These are phyloP conservation scores for Heteromurus nitidus DNA, from an alignment of 2,888 invertebrate species.

Conservation along the genomic window DNA sequence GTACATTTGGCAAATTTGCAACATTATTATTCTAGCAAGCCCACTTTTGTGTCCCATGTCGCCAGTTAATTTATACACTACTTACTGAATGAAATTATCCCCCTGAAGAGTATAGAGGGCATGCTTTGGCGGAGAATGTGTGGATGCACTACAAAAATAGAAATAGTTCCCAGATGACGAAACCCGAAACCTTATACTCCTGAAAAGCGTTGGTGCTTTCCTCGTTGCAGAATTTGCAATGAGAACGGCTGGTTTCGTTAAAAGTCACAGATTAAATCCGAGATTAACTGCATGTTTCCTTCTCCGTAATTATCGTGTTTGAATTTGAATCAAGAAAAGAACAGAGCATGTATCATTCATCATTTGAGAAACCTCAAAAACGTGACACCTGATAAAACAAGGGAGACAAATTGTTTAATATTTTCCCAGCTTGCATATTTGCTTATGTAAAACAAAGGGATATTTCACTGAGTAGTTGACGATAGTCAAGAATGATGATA, in stretches of 20 bases:
- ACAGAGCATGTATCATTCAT: too few species aligned
- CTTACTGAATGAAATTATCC: neutral
- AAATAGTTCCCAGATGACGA: neutral
- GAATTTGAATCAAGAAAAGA: too few species aligned
- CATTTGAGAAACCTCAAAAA: too few species aligned
- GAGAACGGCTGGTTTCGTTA: neutral
- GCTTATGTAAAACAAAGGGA: too few species aligned
- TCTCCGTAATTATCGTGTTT: neutral
- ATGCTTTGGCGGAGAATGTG: too few species aligned
- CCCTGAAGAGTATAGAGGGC: neutral
- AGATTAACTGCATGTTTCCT: neutral
- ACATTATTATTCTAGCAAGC: neutral
- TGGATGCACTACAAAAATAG: neutral
- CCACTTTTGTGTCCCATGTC: neutral
- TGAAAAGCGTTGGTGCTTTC: neutral
- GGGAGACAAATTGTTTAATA: neutral
- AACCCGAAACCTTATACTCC: neutral
- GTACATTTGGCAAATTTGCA: neutral
- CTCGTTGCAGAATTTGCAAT: too few species aligned
- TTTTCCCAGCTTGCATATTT: too few species aligned
- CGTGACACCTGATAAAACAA: too few species aligned
- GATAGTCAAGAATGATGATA: too few species aligned
- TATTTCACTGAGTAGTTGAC: too few species aligned
- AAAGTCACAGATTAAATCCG: neutral
- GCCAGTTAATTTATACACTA: neutral